Base-by-base conservation (phyloP, 2,113 vertebrate species). In the Chrysochloris asiatica region DNA sequence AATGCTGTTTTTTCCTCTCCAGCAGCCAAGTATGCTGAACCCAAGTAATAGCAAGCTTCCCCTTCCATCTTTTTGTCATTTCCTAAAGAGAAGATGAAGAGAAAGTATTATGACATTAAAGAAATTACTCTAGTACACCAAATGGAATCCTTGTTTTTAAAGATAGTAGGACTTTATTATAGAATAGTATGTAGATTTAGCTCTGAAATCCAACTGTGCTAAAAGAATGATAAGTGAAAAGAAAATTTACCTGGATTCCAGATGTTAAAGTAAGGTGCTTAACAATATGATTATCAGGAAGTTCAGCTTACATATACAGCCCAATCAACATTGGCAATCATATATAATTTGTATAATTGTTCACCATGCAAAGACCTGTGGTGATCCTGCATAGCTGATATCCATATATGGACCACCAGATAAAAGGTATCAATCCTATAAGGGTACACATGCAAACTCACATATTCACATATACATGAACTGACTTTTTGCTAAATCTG, bases 1-100 rank as follows among this genome's bases (percentile, higher is more conserved):
- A 97, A 95, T 24, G 98, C 98, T 21, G 52, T 95, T 36, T 97
- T 91, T 26, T 97, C 87, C 41, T 98, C 97, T 95, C 97, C 98
- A 88, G 97, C 95, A 93, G 96, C 94, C 94, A 97, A 80, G 96
- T 98, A 93, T 0, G 97, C 98, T 84, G 98, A 94, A 84, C 98
- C 98, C 89, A 98, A 91, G 93, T 97, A 98, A 95, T 98, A 98
- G 0, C 93, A 96, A 54, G 98, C 97, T 93, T 98, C 98, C 85
- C 98, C 98, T 95, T 98, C 97, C 78, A 97, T 97, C 93, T 95
- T 98, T 73, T 0, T 94, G 92, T 98, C 89, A 48, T 82, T 97
- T 52, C 96, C 98, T 99, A 82, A 91, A 90, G 86, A 41, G 38
- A 93, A 96, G 43, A 83, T 71, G 54, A 30, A 87, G 82, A 65